Conservation (phyloP, 2,797 vertebrate genomes). For the Nyctibius grandis region DNA sequence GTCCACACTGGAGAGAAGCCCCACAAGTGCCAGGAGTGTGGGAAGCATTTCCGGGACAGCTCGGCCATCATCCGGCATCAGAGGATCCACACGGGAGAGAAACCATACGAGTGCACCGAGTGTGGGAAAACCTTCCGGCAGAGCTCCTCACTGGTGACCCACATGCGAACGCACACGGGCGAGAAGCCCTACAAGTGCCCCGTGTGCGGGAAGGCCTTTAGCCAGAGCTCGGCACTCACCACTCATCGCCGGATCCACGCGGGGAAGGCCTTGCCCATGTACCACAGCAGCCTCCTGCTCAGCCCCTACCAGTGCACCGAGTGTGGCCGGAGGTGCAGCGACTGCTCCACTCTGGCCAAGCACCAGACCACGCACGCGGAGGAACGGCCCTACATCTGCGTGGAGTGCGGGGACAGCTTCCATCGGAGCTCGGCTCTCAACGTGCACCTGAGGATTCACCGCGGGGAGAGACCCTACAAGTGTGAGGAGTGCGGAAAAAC, state of each 20-base stretch:
- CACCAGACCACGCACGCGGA: neutral
- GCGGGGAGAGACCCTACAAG: neutral
- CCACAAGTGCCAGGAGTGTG: constrained; percentile 56
- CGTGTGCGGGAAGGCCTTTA: neutral
- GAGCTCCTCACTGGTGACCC: constrained; percentile 39
- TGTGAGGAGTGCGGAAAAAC: constrained; percentile 18
- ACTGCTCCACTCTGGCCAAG: neutral
- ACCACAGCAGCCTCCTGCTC: neutral
- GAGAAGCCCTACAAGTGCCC: constrained; percentile 39
- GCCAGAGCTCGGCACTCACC: constrained; percentile 36
- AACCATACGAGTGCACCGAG: neutral
- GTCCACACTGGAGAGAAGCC: constrained; percentile 69
- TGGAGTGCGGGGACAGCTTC: constrained; percentile 50
- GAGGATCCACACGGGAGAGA: constrained; percentile 50
- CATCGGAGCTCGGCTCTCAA: neutral
- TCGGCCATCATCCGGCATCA: constrained; percentile 56
- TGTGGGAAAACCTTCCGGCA: constrained; percentile 58
- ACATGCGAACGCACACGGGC: constrained; percentile 9
- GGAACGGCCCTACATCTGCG: constrained; percentile 43
- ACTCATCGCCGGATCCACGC: neutral
- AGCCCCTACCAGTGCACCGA: neutral
- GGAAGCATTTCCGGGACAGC: constrained; percentile 62
- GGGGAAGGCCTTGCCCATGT: neutral
- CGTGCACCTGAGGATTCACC: constrained; percentile 30
- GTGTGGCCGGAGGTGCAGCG: neutral